Base-by-base conservation (phyloP, 2,797 vertebrate species). In the Australoheros facetus region DNA sequence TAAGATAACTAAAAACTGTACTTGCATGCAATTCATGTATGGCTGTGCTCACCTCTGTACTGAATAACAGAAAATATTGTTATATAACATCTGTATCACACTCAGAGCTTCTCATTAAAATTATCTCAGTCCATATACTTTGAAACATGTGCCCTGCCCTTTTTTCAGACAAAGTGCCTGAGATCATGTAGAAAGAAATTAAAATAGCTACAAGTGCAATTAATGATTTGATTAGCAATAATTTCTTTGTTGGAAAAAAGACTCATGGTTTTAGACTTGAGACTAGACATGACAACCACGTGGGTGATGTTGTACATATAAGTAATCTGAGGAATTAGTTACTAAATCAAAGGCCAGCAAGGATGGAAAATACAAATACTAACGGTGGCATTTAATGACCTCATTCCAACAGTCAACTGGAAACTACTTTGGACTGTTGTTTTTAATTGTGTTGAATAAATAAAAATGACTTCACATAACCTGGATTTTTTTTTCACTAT, bases 41-140 rank as follows among this genome's bases (percentile, higher is more conserved):
- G 59, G 58, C 21, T 12, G 42, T 16, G 14, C 32, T 60, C 11
- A 0, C 58, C 58, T 5, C 12, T 39, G 34, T 60, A 60, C 58
- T 60, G 12, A n/a, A n/a, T 5, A 37, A 37, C 58, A 59, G 10
- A 58, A 60, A 60, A 39, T 21, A 2, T 14, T 39, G 58, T 60
- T 60, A 60, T 19, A 39, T 2, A 39, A 39, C n/a, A 60, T 60
- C 58, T 60, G 12, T 39, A 60, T 14, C n/a, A 0, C 19, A 14
- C 0, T 39, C 0, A 39, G 14, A 60, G 32, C 0, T 21, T 21
- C 58, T 60, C 58, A 21, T 60, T 60, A 37, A 60, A 60, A 60
- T 60, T 0, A 14, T 0, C 32, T 60, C 5, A 0, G n/a, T 13
- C 32, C 3, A 1, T 60, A 2, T 9, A 58, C 28, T 59, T 60